Base-by-base conservation (phyloP, 2,797 vertebrate genomes). In the Liasis olivaceus region DNA sequence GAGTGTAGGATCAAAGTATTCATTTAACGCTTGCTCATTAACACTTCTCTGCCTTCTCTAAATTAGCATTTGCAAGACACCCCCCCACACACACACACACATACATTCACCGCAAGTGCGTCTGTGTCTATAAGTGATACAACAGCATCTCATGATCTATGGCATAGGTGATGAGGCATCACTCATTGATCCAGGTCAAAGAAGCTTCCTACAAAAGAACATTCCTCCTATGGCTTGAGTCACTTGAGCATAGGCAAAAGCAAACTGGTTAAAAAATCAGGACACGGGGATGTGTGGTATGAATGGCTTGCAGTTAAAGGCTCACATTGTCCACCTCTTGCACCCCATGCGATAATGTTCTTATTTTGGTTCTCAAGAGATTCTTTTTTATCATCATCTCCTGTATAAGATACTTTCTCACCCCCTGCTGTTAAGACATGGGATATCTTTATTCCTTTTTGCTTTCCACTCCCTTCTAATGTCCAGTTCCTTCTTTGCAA, bases 321-420 rank as follows among this genome's bases (percentile, higher is more conserved):
- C 59, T 93, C 69, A 88, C 51, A 51, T 26, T 91, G 85, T 91
- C 69, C 92, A 90, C 31, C 47, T 72, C 47, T 60, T 42, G 86
- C 51, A 51, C 51, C 72, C 31, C 24, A n/a, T 28, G 24, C 64
- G 85, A 91, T 64, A 84, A 91, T 85, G 66, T 87, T 93, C 72
- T 90, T 91, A 84, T 69, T 93, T 85, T 93, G 88, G 22, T 51
- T 84, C 81, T 66, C 69, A 88, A 36, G 86, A 36, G 58, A 54
- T 24, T 59, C 24, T 91, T 90, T 93, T 28, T 84, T 90, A 63
- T 90, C 85, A 14, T 84, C 36, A 62, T 42, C 81, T 90, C 66
- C 64, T 88, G 20, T 59, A 59, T 87, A 77, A 84, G 31, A 47
- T n/a, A 22, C 28, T 60, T 85, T 90, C 88, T 91, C 60, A 84